These are phyloP conservation scores for Novumbra hubbsi DNA, from an alignment of 2,797 vertebrate genomes.

Conservation along the genomic window DNA sequence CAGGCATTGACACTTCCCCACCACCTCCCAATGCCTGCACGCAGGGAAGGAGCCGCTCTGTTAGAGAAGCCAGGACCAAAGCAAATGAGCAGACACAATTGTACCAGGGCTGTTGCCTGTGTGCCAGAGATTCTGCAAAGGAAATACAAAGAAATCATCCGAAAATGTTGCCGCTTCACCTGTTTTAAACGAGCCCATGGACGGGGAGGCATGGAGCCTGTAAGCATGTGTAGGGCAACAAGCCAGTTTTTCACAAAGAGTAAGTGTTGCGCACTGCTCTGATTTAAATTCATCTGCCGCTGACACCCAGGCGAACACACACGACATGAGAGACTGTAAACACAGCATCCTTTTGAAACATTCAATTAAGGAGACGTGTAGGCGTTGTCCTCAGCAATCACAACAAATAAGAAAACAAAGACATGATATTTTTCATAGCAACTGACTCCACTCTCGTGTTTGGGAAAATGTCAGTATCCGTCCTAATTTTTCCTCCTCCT, in stretches of 20 bases:
- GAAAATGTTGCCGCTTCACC: conserved; percentile 17
- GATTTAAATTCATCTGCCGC: conserved; percentile 48
- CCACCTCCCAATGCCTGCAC: neutral
- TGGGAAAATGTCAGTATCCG: conserved; percentile 58
- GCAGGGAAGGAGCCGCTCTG: conserved; percentile 20
- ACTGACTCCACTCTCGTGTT: neutral
- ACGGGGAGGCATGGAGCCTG: conserved; percentile 39
- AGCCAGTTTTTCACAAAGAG: conserved; percentile 54
- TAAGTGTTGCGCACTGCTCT: conserved; percentile 47
- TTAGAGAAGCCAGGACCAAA: conserved; percentile 30
- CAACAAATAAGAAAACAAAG: conserved; percentile 65
- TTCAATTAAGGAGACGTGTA: conserved; percentile 37
- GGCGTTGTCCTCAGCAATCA: conserved; percentile 54
- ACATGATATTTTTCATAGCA: conserved; percentile 24
- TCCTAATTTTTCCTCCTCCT: conserved; percentile 4
- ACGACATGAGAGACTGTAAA: conserved; percentile 38
- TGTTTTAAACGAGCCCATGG: conserved; percentile 24
- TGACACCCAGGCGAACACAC: conserved; percentile 23
- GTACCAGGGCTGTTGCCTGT: conserved; percentile 31
- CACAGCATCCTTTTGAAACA: conserved; percentile 42
- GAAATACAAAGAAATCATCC: conserved; percentile 14
- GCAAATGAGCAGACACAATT: conserved; percentile 43
- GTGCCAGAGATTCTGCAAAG: conserved; percentile 25
- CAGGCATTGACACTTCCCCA: neutral
- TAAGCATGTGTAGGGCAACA: conserved; percentile 40